Evolutionary conservation across 1,140 invertebrate genomes (phyloP).

Genomic region (Drosophila guanche): DNA sequence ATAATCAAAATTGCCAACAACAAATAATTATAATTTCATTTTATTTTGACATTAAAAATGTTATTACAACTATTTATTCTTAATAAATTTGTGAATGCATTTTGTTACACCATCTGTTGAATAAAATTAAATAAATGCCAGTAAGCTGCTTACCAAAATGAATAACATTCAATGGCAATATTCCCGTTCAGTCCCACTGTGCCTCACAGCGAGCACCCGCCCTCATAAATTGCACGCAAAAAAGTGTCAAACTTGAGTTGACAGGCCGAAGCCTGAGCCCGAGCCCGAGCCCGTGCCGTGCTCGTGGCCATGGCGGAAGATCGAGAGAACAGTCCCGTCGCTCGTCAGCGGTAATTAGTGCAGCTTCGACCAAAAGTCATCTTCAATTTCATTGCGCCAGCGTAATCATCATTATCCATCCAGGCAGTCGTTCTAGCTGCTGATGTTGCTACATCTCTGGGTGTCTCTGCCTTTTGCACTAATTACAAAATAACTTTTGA

Average conservation of each 20-base stretch:
- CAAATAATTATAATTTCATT: too few relatives aligned
- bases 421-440: conserved; percentile 30
- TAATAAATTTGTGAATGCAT: too few relatives aligned
- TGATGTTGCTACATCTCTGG: conserved; percentile 24
- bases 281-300: conserved; percentile 8
- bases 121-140: too few relatives aligned
- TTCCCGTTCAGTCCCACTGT: conserved; percentile 37
- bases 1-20: neutral
- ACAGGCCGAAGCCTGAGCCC: conserved; percentile 43
- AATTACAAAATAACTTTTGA: conserved; percentile 80
- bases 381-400: conserved; percentile 71
- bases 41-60: too few relatives aligned
- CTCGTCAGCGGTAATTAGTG: conserved; percentile 78
- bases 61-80: too few relatives aligned
- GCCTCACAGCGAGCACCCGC: neutral
- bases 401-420: conserved; percentile 52
- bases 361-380: conserved; percentile 65
- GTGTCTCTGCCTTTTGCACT: conserved; percentile 56
- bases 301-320: neutral
- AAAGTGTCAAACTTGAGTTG: conserved; percentile 82
- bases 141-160: too few relatives aligned
- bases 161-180: neutral
- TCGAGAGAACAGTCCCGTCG: conserved; percentile 9
- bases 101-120: too few relatives aligned
- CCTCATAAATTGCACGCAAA: conserved; percentile 73